phyloP scores from a whole-genome alignment of 2,888 invertebrate genomes.

The Nudaria mundana region DNA sequence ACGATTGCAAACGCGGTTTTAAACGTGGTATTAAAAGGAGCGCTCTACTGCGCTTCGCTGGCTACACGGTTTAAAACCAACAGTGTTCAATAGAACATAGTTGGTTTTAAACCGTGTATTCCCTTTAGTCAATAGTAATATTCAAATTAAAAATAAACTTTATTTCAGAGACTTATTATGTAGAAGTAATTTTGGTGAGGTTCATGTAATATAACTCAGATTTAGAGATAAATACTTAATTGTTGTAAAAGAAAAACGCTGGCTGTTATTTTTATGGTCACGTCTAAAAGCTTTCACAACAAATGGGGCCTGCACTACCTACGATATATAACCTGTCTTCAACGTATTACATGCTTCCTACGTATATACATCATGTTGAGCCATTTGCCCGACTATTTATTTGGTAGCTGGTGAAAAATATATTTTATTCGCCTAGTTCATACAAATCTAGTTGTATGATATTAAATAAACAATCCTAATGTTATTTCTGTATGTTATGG shows the following conservation, averaged over 20 bases:
- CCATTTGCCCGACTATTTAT: conserved; percentile 58
- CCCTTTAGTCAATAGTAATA: too few relatives aligned
- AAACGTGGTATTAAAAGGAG: too few relatives aligned
- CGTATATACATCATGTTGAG: conserved; percentile 58
- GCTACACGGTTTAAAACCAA: too few relatives aligned
- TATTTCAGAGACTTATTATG: too few relatives aligned
- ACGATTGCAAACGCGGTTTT: too few relatives aligned
- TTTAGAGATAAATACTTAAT: conserved; percentile 11
- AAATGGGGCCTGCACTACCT: conserved; percentile 51
- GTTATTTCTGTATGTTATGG: conserved; percentile 3
- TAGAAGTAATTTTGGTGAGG: too few relatives aligned
- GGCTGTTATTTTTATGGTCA: conserved; percentile 40
- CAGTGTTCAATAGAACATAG: too few relatives aligned
- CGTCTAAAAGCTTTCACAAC: conserved; percentile 51
- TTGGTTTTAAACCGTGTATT: too few relatives aligned
- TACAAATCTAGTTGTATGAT: conserved; percentile 17
- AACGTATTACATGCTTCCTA: conserved; percentile 57
- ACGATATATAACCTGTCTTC: conserved; percentile 60
- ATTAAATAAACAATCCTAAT: conserved; percentile 8
- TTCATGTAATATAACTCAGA: neutral
- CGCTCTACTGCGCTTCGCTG: too few relatives aligned
- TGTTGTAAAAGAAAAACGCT: conserved; percentile 32
- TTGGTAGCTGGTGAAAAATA: conserved; percentile 51
- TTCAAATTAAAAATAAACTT: too few relatives aligned
- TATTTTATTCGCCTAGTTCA: conserved; percentile 41